Conservation (phyloP, 1,140 invertebrate species). For the Callitettix versicolor region DNA sequence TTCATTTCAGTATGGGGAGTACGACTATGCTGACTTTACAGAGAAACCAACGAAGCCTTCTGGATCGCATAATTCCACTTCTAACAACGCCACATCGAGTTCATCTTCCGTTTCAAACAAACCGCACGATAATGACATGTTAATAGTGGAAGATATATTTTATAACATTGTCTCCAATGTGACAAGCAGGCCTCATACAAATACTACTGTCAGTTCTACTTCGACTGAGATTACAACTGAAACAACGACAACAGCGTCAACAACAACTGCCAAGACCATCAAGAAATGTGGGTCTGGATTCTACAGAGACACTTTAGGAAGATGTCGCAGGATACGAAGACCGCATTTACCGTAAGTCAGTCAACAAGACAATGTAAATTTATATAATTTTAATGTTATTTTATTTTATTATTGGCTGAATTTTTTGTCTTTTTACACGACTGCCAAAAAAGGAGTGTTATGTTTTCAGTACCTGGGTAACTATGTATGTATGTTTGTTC, state of each 20-base stretch:
- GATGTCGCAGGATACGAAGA: conserved; percentile 25
- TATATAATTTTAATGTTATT: no score
- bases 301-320: conserved; percentile 24
- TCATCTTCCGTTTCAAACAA: background rate
- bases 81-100: conserved; percentile 15
- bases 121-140: background rate
- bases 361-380: background rate
- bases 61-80: conserved; percentile 14
- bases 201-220: background rate
- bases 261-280: conserved; percentile 7
- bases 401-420: no score
- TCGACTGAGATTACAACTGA: background rate
- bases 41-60: conserved; percentile 29
- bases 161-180: no score
- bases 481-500: no score
- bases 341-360: conserved; percentile 22
- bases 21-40: conserved; percentile 39
- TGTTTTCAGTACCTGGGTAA: no score
- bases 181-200: background rate
- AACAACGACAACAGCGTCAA: background rate
- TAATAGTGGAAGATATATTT: background rate
- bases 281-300: conserved; percentile 27
- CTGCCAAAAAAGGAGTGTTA: no score
- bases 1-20: conserved; percentile 30
- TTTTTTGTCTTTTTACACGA: no score